These are phyloP conservation scores for Falco punctatus DNA, from an alignment of 2,113 vertebrate genomes.

Conservation along the genomic window DNA sequence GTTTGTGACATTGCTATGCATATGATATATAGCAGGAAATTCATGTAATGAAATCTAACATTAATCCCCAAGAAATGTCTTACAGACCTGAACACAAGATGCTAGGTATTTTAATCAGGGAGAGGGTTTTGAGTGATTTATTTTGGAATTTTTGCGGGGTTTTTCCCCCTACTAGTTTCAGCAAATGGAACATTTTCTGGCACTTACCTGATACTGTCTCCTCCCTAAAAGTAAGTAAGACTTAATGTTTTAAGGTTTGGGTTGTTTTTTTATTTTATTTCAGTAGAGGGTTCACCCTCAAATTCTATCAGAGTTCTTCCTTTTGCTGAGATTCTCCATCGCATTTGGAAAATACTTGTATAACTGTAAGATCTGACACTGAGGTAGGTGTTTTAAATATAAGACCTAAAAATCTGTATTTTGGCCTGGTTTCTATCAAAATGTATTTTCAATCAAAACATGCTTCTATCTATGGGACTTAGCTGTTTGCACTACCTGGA, in stretches of 20 bases:
- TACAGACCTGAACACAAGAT: not conserved
- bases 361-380: not conserved
- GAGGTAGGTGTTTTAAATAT: not conserved
- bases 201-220: not conserved
- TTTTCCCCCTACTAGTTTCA: not conserved
- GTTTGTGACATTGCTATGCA: not conserved
- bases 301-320: not conserved
- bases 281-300: not conserved
- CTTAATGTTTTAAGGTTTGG: not conserved
- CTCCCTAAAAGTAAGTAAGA: not conserved
- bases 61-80: not conserved
- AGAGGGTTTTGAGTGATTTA: not conserved
- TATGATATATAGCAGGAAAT: not conserved
- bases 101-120: not conserved
- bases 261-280: not conserved
- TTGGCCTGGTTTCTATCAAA: not conserved
- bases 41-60: not conserved
- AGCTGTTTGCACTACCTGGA: not conserved
- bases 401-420: not conserved
- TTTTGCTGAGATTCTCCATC: not conserved
- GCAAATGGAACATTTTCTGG: not conserved
- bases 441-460: not conserved
- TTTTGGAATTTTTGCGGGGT: not conserved
- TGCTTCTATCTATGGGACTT: not conserved
- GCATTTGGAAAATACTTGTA: not conserved